Base-by-base conservation (phyloP, 2,113 vertebrate genomes). In the Argyrosomus japonicus region DNA sequence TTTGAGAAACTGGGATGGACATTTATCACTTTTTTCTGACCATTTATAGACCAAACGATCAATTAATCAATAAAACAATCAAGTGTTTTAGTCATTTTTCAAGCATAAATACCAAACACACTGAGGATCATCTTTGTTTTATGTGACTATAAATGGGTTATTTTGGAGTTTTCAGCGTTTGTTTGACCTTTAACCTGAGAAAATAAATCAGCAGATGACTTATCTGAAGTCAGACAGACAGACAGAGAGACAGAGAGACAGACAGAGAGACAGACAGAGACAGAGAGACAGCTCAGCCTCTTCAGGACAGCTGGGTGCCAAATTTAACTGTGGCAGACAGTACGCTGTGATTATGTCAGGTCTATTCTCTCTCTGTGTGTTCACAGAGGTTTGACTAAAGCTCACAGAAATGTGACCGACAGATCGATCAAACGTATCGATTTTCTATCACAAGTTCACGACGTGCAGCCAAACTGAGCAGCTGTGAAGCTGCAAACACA, bases 301-400 rank as follows among this genome's bases (percentile, higher is more conserved):
- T 36, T 43, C 70, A 68, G 60, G 84, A 93, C 94, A 94, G 91
- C 92, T 93, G 92, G 75, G 6, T 69, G 74, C 86, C 92, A 91
- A 90, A 94, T 83, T 93, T 92, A 93, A 93, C 93, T 3, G 58
- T 68, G 64, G 63, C 73, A 92, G 88, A 90, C 81, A 48, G 79
- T 40, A 54, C 71, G 58, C 36, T 68, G 84, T 68, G 65, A 71
- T 83, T 84, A 81, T 84, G 83, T 93, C 89, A 89, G 47, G 47
- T 81, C 81, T 83, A 88, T 90, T 91, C 87, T 89, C 57, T 86
- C 48, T 3, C 56, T 57, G 65, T 17, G 27, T 18, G 76, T 60
- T 17, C 68, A 40, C 68, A 73, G 50, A 56, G 4, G 54, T 68
- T 62, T 29, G 43, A 15, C 10, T 4, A 60, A 43, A 45, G 17